These are phyloP conservation scores for Plagodis dolabraria DNA, from an alignment of 2,888 invertebrate species.

Conservation along the genomic window DNA sequence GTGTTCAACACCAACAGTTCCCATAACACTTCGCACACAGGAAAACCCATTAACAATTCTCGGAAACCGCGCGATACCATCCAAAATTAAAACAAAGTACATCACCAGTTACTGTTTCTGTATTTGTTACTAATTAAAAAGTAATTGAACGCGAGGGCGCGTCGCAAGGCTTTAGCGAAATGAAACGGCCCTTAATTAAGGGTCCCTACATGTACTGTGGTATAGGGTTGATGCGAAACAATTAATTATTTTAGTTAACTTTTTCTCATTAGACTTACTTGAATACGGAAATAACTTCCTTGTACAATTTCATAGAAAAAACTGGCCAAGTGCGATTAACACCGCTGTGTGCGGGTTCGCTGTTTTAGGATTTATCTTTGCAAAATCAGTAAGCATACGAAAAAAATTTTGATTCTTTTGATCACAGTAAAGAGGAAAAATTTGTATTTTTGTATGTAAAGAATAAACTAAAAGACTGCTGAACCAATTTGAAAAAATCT, in stretches of 20 bases:
- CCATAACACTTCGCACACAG: constrained; percentile 14
- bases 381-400: too few relatives aligned
- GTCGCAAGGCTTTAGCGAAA: constrained; percentile 54
- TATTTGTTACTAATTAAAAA: constrained; percentile 71
- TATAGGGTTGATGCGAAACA: constrained; percentile 20
- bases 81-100: constrained; percentile 44
- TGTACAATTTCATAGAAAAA: too few relatives aligned
- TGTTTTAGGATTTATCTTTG: too few relatives aligned
- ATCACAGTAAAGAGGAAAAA: too few relatives aligned
- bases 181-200: constrained; percentile 73
- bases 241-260: background rate
- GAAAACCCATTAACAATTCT: constrained; percentile 24
- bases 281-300: too few relatives aligned
- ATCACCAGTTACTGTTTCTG: constrained; percentile 41
- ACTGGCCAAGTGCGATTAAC: too few relatives aligned
- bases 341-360: too few relatives aligned
- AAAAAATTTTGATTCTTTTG: too few relatives aligned
- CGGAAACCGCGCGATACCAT: constrained; percentile 29
- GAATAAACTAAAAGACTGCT: too few relatives aligned
- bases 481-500: too few relatives aligned
- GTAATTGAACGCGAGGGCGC: constrained; percentile 56
- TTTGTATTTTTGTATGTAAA: too few relatives aligned
- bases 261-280: background rate
- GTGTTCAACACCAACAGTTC: background rate
- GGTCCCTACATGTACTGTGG: constrained; percentile 42